Conservation (phyloP, 1,140 invertebrate genomes). For the Lordiphosa collinella region DNA sequence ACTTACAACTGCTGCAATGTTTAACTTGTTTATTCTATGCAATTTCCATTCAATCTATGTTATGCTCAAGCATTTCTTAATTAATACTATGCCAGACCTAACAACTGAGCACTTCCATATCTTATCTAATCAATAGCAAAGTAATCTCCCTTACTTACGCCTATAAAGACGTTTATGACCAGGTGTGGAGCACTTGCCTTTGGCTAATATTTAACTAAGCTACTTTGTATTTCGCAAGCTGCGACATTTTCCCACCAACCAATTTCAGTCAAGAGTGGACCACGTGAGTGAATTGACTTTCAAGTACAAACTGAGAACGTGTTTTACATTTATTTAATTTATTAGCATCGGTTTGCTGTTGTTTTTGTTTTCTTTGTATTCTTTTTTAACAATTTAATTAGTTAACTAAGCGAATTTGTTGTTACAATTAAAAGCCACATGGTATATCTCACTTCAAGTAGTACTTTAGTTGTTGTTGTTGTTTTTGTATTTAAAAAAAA, state of each 20-base stretch:
- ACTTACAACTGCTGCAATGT: too few species aligned
- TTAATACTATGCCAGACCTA: neutral
- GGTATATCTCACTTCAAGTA: conserved; percentile 38
- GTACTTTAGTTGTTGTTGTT: conserved; percentile 11
- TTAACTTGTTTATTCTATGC: too few species aligned
- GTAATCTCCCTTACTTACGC: conserved; percentile 24
- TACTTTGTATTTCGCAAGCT: conserved; percentile 8
- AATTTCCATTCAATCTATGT: too few species aligned
- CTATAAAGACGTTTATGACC: conserved; percentile 18
- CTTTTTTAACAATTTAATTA: conserved; percentile 15
- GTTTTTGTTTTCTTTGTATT: conserved; percentile 33
- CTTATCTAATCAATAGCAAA: conserved; percentile 46
- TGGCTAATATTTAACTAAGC: conserved; percentile 31
- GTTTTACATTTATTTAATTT: conserved; percentile 46
- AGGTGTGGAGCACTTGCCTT: conserved; percentile 3
- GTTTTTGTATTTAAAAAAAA: conserved; percentile 6
- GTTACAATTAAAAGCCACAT: conserved; percentile 65
- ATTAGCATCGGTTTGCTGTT: conserved; percentile 34
- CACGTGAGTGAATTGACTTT: neutral
- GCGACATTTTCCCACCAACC: neutral
- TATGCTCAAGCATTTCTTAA: too few species aligned
- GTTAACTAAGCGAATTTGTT: conserved; percentile 50
- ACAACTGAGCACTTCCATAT: conserved; percentile 19
- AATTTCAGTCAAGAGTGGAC: neutral
- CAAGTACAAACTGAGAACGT: conserved; percentile 10